phyloP scores from a whole-genome alignment of 2,113 vertebrate species.

The Brevimyrus niger region DNA sequence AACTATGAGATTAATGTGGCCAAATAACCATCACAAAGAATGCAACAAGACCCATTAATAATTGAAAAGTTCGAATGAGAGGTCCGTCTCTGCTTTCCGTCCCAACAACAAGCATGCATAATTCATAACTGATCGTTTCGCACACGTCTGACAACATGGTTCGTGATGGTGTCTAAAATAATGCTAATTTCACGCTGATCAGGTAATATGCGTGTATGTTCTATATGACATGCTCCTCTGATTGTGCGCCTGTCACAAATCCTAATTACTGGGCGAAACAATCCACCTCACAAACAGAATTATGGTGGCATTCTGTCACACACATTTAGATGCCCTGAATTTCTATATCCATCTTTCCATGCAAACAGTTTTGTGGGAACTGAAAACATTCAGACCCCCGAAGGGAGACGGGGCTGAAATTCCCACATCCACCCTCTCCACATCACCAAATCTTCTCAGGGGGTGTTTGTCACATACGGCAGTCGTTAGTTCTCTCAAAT shows the following conservation, averaged over 20 bases:
- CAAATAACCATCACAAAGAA: not conserved
- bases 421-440: not conserved
- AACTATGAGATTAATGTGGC: not conserved
- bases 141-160: not conserved
- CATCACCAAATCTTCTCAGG: not conserved
- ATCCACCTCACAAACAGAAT: not conserved
- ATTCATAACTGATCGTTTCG: not conserved
- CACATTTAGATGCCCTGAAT: not conserved
- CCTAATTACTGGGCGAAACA: not conserved
- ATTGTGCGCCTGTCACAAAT: not conserved
- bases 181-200: not conserved
- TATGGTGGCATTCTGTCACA: not conserved
- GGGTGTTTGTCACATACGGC: not conserved
- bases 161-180: not conserved
- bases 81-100: not conserved
- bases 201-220: not conserved
- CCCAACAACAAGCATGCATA: not conserved
- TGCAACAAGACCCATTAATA: conserved; percentile 12
- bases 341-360: not conserved
- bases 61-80: not conserved
- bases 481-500: not conserved
- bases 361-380: not conserved
- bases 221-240: not conserved
- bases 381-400: not conserved
- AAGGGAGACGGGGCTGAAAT: not conserved